Base-by-base conservation (phyloP, 2,113 vertebrate species). In the Talpa occidentalis region DNA sequence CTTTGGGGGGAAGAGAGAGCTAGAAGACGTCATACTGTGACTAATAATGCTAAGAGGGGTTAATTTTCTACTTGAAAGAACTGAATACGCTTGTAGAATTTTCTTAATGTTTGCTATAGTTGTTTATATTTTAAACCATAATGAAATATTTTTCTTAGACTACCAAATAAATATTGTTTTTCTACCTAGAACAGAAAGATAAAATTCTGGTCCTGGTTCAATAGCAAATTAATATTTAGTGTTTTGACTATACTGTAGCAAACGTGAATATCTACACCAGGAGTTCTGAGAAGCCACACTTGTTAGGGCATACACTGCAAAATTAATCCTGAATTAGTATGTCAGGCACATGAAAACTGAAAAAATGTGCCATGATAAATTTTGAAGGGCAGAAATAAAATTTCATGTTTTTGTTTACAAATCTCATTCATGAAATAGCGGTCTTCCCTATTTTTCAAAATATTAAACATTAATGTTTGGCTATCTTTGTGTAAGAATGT, bases 21-120 rank as follows among this genome's bases (percentile, higher is more conserved):
- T 59, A n/a, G 11, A 80, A 97, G 82, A 77, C 47, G 67, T 90
- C 47, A 42, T 21, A 3, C 42, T 87, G 12, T 79, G 79, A 93
- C 52, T 66, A 81, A 91, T 91, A 56, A 95, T 86, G 9, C 72
- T 89, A 32, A 90, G 22, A 90, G 35, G 64, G 52, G 56, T 84
- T 80, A 88, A 94, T 96, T 95, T 94, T 91, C 66, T 89, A 17
- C 64, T 66, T 59, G 35, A 80, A 70, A 56, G 44, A 93, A 69
- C 47, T 91, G 35, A 91, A 69, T 93, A 52, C 10, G 80, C 77
- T 30, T 80, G 64, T 15, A 93, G 47, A 92, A 88, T 92, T 93
- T 95, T 92, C 83, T 64, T 82, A 94, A 52, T 83, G 22, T 62
- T 88, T 8, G 62, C 19, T 16, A 1, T 67, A 82, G 35, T 92